Percentiles rank a stretch among this genome's conserved stretches.
These are phyloP conservation scores for Danaus plexippus DNA, from an alignment of 1,140 invertebrate species.

Conservation along the genomic window DNA sequence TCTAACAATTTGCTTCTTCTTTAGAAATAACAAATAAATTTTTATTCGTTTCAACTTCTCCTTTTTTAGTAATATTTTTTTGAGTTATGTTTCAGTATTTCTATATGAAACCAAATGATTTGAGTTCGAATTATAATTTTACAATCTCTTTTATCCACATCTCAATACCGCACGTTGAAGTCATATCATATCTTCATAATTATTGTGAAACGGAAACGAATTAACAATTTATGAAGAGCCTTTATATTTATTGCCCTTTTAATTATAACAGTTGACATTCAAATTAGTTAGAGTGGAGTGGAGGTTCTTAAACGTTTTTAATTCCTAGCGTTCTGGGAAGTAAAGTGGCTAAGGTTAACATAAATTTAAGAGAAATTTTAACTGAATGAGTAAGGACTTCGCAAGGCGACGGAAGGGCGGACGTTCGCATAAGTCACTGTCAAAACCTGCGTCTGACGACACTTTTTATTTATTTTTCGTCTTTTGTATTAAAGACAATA, in stretches of 20 bases:
- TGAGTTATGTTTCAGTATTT: too few species aligned
- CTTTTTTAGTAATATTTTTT: too few species aligned
- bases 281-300: conserved; percentile 13
- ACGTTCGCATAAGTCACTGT: conserved; percentile 56
- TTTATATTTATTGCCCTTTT: conserved; percentile 2
- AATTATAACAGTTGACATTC: conserved; percentile 11
- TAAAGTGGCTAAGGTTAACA: conserved; percentile 19
- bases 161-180: too few species aligned
- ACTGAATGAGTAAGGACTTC: conserved; percentile 46
- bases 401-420: conserved; percentile 47
- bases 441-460: conserved; percentile 34
- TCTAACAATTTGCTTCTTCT: too few species aligned
- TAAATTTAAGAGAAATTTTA: conserved; percentile 41
- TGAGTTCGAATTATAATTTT: too few species aligned
- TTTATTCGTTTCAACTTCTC: too few species aligned
- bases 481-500: conserved; percentile 32
- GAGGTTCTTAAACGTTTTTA: conserved; percentile 22
- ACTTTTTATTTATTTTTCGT: conserved; percentile 40
- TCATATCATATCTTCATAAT: too few species aligned
- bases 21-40: too few species aligned
- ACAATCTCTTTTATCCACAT: too few species aligned
- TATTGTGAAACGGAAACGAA: too few species aligned
- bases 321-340: conserved; percentile 17
- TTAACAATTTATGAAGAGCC: too few species aligned
- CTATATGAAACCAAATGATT: too few species aligned